These are phyloP conservation scores for Stegana nigrithorax DNA, from an alignment of 2,888 invertebrate species.

Conservation along the genomic window DNA sequence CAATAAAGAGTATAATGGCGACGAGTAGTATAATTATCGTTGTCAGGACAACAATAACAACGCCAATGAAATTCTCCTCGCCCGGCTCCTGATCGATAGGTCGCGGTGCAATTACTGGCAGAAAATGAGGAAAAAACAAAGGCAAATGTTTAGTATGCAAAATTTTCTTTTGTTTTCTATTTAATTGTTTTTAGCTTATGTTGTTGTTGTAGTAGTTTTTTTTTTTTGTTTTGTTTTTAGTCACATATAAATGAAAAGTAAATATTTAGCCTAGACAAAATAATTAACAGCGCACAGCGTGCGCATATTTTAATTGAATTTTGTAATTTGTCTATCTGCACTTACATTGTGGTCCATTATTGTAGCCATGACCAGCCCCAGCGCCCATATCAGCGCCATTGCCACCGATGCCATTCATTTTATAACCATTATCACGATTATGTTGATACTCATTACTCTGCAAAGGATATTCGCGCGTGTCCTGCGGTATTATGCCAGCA, in stretches of 20 bases:
- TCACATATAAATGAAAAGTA: constrained; percentile 52
- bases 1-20: constrained; percentile 78
- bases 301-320: constrained; percentile 19
- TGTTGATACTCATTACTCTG: constrained; percentile 75
- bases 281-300: constrained; percentile 41
- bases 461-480: constrained; percentile 74
- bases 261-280: constrained; percentile 54
- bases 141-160: constrained; percentile 21
- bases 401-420: constrained; percentile 46
- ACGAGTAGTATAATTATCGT: constrained; percentile 79
- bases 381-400: constrained; percentile 36
- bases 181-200: neutral
- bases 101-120: constrained; percentile 69
- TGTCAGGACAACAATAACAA: constrained; percentile 78
- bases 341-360: constrained; percentile 58
- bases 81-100: constrained; percentile 72
- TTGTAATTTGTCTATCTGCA: constrained; percentile 17
- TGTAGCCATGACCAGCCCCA: constrained; percentile 28
- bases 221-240: neutral
- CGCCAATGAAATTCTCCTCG: constrained; percentile 74
- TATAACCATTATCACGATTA: constrained; percentile 69
- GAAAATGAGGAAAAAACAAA: constrained; percentile 23
- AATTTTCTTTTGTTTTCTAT: neutral
- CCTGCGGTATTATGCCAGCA: constrained; percentile 64
- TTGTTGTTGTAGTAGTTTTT: neutral